phyloP scores from a whole-genome alignment of 2,888 invertebrate genomes.

The Leucania comma region DNA sequence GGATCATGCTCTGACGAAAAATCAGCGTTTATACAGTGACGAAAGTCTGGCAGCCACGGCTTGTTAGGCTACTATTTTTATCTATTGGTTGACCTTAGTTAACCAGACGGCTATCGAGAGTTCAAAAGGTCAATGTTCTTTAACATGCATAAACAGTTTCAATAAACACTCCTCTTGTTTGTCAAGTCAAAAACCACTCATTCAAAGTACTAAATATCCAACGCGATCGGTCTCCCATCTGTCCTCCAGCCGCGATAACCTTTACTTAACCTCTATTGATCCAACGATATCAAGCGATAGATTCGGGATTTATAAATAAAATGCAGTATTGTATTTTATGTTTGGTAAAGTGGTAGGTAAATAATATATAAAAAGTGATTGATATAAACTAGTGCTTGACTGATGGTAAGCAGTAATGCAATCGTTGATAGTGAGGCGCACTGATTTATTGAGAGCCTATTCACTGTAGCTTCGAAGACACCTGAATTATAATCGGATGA shows the following conservation, averaged over 20 bases:
- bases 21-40: too few species aligned
- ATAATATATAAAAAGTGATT: too few species aligned
- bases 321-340: background rate
- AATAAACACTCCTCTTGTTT: slow-evolving; percentile 7
- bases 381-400: too few species aligned
- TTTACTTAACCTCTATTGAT: slow-evolving; percentile 47
- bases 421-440: too few species aligned
- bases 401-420: too few species aligned
- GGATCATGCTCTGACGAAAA: too few species aligned
- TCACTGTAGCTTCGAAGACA: too few species aligned
- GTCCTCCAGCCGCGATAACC: slow-evolving; percentile 22
- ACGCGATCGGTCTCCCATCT: slow-evolving; percentile 41
- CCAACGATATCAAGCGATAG: background rate
- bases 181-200: slow-evolving; percentile 35
- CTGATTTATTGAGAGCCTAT: too few species aligned
- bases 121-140: slow-evolving; percentile 9
- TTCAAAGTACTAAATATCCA: slow-evolving; percentile 29
- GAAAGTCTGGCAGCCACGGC: too few species aligned
- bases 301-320: background rate
- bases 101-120: background rate
- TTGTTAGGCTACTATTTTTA: too few species aligned
- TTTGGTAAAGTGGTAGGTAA: too few species aligned
- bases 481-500: too few species aligned
- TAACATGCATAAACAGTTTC: background rate
- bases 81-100: background rate